These are phyloP conservation scores for Psettodes erumei DNA, from an alignment of 2,113 vertebrate genomes.

Conservation along the genomic window DNA sequence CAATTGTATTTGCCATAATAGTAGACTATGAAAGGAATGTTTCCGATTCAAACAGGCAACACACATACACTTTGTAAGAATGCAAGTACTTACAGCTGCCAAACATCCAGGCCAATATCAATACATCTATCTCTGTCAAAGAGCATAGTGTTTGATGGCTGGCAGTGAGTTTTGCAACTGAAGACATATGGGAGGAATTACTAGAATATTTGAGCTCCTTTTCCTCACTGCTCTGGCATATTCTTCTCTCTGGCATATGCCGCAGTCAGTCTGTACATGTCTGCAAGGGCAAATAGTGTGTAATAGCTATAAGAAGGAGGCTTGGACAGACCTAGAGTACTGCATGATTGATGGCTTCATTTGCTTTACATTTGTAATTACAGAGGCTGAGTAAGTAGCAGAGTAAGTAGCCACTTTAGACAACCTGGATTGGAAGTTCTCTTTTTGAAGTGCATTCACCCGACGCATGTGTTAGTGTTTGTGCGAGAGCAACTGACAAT, in stretches of 20 bases:
- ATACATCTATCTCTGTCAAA: conserved; percentile 13
- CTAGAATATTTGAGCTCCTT: conserved; percentile 5
- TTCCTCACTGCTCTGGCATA: conserved; percentile 1
- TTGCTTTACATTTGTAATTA: conserved; percentile 32
- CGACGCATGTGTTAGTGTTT: not conserved
- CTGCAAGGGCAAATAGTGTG: not conserved
- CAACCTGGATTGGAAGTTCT: conserved; percentile 1
- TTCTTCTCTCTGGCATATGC: not conserved
- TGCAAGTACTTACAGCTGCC: not conserved
- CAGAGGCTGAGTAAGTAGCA: conserved; percentile 12
- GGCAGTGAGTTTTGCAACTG: not conserved
- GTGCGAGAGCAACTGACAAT: not conserved
- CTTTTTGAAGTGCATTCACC: conserved; percentile 1
- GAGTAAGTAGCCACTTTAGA: conserved; percentile 23
- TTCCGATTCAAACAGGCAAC: not conserved
- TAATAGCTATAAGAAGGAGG: not conserved
- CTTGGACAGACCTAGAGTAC: not conserved
- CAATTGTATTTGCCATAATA: not conserved
- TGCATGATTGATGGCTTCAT: conserved; percentile 27
- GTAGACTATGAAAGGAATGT: not conserved
- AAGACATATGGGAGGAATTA: conserved; percentile 2
- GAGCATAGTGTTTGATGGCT: not conserved
- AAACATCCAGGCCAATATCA: not conserved
- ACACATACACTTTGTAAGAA: not conserved
- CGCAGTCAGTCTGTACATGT: not conserved